These are phyloP conservation scores for Plebejus melissa DNA, from an alignment of 2,888 invertebrate genomes.

Conservation along the genomic window DNA sequence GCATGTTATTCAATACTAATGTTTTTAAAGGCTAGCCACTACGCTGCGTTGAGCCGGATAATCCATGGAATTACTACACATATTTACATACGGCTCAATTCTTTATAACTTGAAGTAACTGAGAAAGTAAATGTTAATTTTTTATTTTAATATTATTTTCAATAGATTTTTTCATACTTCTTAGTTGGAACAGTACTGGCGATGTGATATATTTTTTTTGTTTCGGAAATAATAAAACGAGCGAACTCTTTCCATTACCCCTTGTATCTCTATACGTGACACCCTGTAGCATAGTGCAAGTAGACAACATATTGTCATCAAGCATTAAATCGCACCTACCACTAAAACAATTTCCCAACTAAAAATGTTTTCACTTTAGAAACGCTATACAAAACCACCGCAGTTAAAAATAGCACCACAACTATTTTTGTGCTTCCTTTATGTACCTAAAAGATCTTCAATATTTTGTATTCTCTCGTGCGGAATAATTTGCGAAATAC, in stretches of 20 bases:
- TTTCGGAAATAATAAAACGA: not conserved
- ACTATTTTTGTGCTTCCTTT: not conserved
- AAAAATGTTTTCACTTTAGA: not conserved
- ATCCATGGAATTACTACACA: not conserved
- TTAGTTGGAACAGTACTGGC: not conserved
- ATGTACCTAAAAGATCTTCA: not conserved
- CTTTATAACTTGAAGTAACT: not conserved
- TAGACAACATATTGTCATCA: not conserved
- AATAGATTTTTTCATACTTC: not conserved
- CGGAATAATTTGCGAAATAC: not conserved
- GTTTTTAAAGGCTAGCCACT: not conserved
- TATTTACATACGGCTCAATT: not conserved
- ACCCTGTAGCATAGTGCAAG: not conserved
- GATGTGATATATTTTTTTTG: too few relatives aligned
- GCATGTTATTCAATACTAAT: slow-evolving; percentile 7
- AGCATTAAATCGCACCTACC: not conserved
- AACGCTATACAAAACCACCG: not conserved
- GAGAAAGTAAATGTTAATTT: not conserved
- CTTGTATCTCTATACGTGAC: too few relatives aligned
- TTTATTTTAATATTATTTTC: not conserved
- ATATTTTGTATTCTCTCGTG: not conserved
- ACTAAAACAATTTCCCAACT: not conserved
- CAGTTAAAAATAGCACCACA: not conserved
- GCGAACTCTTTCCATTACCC: not conserved
- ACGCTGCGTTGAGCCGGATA: not conserved